Evolutionary conservation across 2,888 invertebrate genomes (phyloP), one percentile per base, ranked within the genome.

Genomic region (Cordilura impudica): DNA sequence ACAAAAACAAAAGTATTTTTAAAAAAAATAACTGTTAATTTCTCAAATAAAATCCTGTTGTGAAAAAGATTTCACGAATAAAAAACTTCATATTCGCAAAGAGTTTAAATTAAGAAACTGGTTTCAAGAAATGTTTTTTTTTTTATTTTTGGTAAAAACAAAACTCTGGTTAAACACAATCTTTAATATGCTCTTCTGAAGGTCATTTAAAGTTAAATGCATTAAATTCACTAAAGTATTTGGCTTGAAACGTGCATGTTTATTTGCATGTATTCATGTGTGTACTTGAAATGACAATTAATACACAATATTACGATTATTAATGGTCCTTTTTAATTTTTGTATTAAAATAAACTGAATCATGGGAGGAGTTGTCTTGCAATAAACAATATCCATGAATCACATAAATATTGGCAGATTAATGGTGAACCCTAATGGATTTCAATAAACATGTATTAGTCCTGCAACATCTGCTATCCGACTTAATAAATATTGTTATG

Each of bases 131-230:
- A 54, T 47, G 8, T 2, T 45, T 19, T 49, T n/a, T 51, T 18
- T 26, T 51, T 4, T n/a, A 18, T 10, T 61, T 54, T 54, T 47
- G 54, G 21, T 26, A 75, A 49, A n/a, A n/a, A n/a, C n/a, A n/a
- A 49, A 23, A 6, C 54, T 10, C 23, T n/a, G 43, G 14, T 39
- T 26, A 10, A 60, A 19, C 26, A 16, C 26, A 51, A 29, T 61
- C 63, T 76, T 23, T 21, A 56, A 76, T 23, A 16, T 76, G 49
- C 56, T 56, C 29, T 70, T 56, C 70, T 70, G 69, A 70, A 76
- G 69, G 75, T 63, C 69, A 63, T n/a, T 45, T n/a, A 5, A 14
- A 21, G 14, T 23, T 26, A 26, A 51, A 51, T 23, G 23, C 51
- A 51, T n/a, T n/a, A 51, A 23, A 23, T 2, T 51, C 23, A 14